Conservation (phyloP, 2,113 vertebrate species). For the Galemys pyrenaicus region DNA sequence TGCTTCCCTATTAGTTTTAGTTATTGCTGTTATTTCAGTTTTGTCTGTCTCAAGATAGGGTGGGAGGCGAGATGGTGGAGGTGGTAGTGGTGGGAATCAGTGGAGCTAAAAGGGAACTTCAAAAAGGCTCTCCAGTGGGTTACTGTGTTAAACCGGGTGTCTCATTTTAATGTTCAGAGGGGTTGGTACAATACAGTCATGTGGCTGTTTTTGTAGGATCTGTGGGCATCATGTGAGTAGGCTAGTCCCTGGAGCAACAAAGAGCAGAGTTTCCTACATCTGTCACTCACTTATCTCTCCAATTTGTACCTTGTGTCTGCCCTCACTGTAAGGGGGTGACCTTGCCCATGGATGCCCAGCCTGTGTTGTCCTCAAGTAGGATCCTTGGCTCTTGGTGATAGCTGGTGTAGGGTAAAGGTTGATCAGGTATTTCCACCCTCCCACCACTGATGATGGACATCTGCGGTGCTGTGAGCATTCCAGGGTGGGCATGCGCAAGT, state of each 20-base stretch:
- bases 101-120: not conserved
- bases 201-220: not conserved
- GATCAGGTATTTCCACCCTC: too few relatives aligned
- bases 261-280: fast-evolving
- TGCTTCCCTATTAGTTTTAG: not conserved
- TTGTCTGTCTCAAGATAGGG: not conserved
- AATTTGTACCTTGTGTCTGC: not conserved
- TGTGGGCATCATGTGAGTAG: not conserved
- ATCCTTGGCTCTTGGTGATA: too few relatives aligned
- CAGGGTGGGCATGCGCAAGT: too few relatives aligned
- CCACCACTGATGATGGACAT: too few relatives aligned
- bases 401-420: too few relatives aligned
- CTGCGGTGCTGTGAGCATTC: too few relatives aligned
- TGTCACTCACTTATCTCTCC: not conserved
- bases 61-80: too few relatives aligned
- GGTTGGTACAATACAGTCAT: not conserved
- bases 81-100: not conserved
- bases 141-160: not conserved
- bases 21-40: not conserved
- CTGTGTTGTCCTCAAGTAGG: too few relatives aligned
- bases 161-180: not conserved
- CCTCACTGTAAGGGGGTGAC: not conserved
- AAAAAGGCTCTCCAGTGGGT: not conserved
- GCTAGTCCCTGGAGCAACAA: not conserved
- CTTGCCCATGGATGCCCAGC: fast-evolving